phyloP scores from a whole-genome alignment of 1,140 invertebrate species.

The Neotoxoptera formosana region DNA sequence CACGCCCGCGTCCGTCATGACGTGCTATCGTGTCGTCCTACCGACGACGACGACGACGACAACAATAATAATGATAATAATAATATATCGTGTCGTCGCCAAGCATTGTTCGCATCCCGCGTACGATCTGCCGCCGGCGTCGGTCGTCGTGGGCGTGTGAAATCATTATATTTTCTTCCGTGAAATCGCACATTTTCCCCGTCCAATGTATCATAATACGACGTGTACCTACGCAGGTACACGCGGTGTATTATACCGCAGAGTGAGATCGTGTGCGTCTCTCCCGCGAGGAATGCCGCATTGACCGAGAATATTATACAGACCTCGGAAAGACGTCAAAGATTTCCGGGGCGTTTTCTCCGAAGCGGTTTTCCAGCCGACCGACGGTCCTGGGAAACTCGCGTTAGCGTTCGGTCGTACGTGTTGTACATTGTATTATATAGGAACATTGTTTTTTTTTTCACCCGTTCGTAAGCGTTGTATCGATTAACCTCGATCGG shows the following conservation, averaged over 20 bases:
- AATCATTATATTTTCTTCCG: conserved; percentile 39
- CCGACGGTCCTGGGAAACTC: neutral
- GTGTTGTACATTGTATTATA: too few relatives aligned
- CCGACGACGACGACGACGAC: neutral
- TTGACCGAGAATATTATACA: too few relatives aligned
- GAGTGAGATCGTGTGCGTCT: neutral
- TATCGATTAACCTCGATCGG: conserved; percentile 31
- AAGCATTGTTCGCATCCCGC: conserved; percentile 14
- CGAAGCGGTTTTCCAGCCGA: neutral
- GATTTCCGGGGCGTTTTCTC: neutral
- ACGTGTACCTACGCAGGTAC: too few relatives aligned
- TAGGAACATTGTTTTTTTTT: neutral
- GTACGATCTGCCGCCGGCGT: neutral
- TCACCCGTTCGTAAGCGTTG: neutral
- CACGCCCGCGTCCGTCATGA: neutral
- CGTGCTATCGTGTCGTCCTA: neutral
- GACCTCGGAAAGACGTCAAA: neutral
- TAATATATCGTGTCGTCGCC: neutral
- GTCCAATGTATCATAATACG: neutral
- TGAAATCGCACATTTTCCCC: conserved; percentile 47
- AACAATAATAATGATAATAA: neutral
- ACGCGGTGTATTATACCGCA: too few relatives aligned
- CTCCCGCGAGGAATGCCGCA: too few relatives aligned
- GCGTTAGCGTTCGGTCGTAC: neutral
- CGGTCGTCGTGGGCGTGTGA: conserved; percentile 47